A percentile compares a stretch with the other conserved stretches of the same genome.
Conservation (phyloP, 2,888 invertebrate genomes). For the Tinea semifulvella region DNA sequence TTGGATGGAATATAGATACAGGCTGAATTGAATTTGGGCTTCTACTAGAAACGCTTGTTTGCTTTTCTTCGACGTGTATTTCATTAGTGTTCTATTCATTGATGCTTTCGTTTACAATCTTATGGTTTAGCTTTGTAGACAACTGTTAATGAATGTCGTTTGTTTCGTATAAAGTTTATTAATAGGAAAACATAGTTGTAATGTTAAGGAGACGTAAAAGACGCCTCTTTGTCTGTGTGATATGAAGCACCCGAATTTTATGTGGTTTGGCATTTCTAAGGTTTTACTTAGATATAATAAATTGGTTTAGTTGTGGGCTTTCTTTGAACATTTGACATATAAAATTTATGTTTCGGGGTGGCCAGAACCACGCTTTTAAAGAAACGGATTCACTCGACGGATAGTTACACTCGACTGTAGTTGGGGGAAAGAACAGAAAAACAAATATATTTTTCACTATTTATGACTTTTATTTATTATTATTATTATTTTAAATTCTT, state of each 20-base stretch:
- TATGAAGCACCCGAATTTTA: neutral
- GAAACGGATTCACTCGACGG: too few species aligned
- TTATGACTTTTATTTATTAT: too few species aligned
- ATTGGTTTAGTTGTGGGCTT: too few species aligned
- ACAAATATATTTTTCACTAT: too few species aligned
- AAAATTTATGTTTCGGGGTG: too few species aligned
- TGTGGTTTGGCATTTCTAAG: neutral
- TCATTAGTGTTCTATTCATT: too few species aligned
- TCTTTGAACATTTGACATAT: too few species aligned
- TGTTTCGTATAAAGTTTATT: neutral
- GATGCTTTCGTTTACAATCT: neutral
- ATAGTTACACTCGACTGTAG: too few species aligned
- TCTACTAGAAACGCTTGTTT: slow-evolving; percentile 24
- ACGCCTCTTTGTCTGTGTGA: slow-evolving; percentile 8
- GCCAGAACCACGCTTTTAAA: too few species aligned
- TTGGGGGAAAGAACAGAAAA: too few species aligned
- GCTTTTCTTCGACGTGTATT: neutral
- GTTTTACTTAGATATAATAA: too few species aligned
- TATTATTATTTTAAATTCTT: too few species aligned
- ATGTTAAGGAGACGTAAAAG: neutral
- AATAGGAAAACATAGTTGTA: slow-evolving; percentile 4
- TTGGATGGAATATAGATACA: slow-evolving; percentile 54
- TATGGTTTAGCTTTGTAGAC: neutral
- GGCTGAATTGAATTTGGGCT: slow-evolving; percentile 58
- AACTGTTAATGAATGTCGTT: neutral